These are phyloP conservation scores for Accipiter virgatus DNA, from an alignment of 2,113 vertebrate genomes.

Conservation along the genomic window DNA sequence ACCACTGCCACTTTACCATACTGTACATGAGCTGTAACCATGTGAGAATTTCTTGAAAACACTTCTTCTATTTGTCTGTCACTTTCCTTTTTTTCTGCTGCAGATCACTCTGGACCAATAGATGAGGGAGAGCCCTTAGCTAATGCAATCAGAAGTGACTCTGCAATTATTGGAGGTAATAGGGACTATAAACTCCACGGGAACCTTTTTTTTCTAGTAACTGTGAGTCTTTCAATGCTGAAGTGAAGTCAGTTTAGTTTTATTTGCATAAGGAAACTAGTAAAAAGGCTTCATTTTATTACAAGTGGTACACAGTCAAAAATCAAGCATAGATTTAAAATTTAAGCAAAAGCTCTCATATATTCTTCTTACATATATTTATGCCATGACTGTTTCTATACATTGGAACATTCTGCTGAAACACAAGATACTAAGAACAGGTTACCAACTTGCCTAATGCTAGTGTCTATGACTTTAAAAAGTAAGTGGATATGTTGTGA, in stretches of 20 bases:
- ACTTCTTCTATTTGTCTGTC: neutral
- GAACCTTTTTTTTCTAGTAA: neutral
- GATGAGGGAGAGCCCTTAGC: slow-evolving; percentile 82
- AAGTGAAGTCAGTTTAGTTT: neutral
- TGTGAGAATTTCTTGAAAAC: neutral
- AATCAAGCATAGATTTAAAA: neutral
- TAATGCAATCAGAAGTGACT: slow-evolving; percentile 84
- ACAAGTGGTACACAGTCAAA: neutral
- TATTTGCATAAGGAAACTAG: neutral
- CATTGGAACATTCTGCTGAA: neutral
- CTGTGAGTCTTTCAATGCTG: neutral
- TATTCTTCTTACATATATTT: neutral
- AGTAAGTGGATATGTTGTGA: neutral
- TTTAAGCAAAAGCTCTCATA: neutral
- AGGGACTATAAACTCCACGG: neutral
- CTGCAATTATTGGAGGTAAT: slow-evolving; percentile 94
- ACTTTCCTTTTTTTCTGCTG: slow-evolving; percentile 1
- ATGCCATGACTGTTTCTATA: neutral
- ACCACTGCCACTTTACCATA: neutral
- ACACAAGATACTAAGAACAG: neutral
- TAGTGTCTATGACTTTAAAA: neutral
- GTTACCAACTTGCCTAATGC: neutral
- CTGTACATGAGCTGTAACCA: neutral
- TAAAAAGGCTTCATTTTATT: neutral
- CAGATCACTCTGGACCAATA: slow-evolving; percentile 88